Conservation (phyloP, 2,888 invertebrate genomes). For the Chydorus sphaericus region DNA sequence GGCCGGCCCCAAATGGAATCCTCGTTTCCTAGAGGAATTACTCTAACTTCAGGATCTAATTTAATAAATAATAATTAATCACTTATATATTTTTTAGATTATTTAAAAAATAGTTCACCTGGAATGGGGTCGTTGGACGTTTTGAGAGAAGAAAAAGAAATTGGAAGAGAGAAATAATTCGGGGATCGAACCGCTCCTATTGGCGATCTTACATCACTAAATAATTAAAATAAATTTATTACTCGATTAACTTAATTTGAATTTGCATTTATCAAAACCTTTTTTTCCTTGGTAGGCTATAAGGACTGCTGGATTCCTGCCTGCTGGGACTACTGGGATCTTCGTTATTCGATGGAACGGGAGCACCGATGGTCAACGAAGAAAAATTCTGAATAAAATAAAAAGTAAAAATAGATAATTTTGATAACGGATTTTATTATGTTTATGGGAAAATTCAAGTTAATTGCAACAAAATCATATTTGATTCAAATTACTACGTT, state of each 20-base stretch:
- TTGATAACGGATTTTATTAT: too few relatives aligned
- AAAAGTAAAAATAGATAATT: slow-evolving; percentile 9
- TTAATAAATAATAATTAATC: slow-evolving; percentile 6
- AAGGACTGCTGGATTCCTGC: not conserved
- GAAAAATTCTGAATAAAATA: slow-evolving; percentile 28
- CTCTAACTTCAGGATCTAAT: slow-evolving; percentile 38
- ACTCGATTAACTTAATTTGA: not conserved
- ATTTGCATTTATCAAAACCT: not conserved
- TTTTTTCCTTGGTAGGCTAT: not conserved
- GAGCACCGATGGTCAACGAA: slow-evolving; percentile 31
- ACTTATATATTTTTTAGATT: not conserved
- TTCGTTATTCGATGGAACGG: too few relatives aligned
- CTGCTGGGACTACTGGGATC: not conserved
- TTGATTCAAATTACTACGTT: too few relatives aligned
- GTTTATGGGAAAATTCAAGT: too few relatives aligned
- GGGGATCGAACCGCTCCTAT: slow-evolving; percentile 27
- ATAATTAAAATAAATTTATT: not conserved
- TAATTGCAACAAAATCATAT: too few relatives aligned
- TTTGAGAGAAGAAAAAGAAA: slow-evolving; percentile 28
- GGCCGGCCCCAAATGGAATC: slow-evolving; percentile 40
- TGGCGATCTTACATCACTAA: slow-evolving; percentile 6
- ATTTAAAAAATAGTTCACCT: not conserved
- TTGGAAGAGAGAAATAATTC: slow-evolving; percentile 34
- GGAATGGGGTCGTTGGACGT: not conserved
- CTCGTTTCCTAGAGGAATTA: slow-evolving; percentile 37